phyloP scores from a whole-genome alignment of 2,888 invertebrate genomes.

The Venusia cambrica region DNA sequence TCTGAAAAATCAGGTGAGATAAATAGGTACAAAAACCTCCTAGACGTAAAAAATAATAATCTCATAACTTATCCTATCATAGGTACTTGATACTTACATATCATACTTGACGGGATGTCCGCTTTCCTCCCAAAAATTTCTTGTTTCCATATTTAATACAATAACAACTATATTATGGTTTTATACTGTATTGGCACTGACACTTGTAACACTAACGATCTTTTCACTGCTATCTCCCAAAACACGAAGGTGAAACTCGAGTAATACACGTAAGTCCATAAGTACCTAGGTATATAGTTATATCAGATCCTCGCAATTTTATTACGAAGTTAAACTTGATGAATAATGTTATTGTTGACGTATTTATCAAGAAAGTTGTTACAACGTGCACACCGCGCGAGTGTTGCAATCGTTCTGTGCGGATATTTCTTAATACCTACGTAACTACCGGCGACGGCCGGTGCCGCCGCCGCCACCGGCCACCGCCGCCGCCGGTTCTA shows the following conservation, averaged over 20 bases:
- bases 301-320: constrained; percentile 51
- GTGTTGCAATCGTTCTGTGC: constrained; percentile 48
- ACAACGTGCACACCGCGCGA: constrained; percentile 41
- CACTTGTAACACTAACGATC: constrained; percentile 24
- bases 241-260: constrained; percentile 38
- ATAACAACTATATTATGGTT: constrained; percentile 41
- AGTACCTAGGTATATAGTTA: constrained; percentile 32
- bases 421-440: constrained; percentile 37
- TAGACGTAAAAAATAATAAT: constrained; percentile 1
- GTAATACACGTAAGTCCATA: constrained; percentile 27
- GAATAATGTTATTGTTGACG: constrained; percentile 40
- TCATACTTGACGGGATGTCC: constrained; percentile 69
- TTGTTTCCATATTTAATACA: constrained; percentile 70
- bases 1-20: too few species aligned
- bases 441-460: too few species aligned
- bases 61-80: not conserved
- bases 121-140: constrained; percentile 72
- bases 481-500: too few species aligned
- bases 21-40: too few species aligned
- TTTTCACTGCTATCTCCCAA: constrained; percentile 43
- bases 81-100: constrained; percentile 50
- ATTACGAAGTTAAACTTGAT: constrained; percentile 36
- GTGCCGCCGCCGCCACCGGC: too few species aligned
- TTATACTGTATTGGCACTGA: constrained; percentile 46
- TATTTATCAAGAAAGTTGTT: constrained; percentile 35